Evolutionary conservation across 1,140 invertebrate species (phyloP), one percentile per base, ranked within the genome.

Genomic region (Stegodyphus mimosarum): DNA sequence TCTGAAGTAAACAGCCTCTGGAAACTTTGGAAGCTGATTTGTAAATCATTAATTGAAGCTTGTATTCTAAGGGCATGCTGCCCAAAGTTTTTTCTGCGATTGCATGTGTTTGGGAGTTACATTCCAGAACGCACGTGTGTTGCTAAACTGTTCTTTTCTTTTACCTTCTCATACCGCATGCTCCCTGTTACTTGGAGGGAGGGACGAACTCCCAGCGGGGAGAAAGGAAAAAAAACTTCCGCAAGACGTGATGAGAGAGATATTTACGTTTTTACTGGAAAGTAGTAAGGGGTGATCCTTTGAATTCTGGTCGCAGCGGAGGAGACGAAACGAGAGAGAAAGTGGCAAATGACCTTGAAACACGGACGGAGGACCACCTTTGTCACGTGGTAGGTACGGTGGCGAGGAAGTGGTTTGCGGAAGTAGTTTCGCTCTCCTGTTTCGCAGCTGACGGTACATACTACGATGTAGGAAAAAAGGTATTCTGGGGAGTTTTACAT

Each of bases 321-420:
- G 53, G 18, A 33, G 48, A 48, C 52, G 49, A 52, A 53, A 49
- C 9, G 17, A 48, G 11, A 71, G 17, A 48, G 11, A 71, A 50
- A 48, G 9, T 10, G 49, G 9, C 6, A 49, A 71, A 71, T 53
- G 76, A 78, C 76, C 76, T 78, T 78, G 76, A 78, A 78, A 66
- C 75, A 17, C 75, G 50, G 64, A 69, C 53, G 49, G 76, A 78
- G 66, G 76, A 69, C 64, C 76, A 78, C 76, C 76, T 69, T 69
- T 33, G 76, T 78, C 76, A 78, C 76, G 76, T 78, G 76, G 50
- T 78, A 60, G 66, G 6, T 18, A 15, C n/a, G 7, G 66, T 67
- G 66, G 66, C 33, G 66, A 67, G 66, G 66, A 53, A 78, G 50
- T 51, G 60, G 64, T 69, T 78, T 78, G 64, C 64, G 64, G 76